Conservation (phyloP, 2,888 invertebrate species). For the Heteromurus nitidus region DNA sequence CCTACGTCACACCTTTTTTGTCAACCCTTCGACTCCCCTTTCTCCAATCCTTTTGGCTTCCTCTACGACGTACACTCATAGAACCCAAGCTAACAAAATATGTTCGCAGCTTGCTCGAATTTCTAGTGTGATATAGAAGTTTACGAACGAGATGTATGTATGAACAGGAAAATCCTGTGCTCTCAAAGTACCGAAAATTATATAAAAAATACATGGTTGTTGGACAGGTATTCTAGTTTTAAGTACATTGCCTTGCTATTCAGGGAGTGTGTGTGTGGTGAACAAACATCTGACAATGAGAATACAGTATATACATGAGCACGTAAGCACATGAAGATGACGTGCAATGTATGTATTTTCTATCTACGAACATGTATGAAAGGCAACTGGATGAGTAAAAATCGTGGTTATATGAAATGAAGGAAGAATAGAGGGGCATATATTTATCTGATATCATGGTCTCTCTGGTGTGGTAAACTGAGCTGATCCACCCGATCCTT, state of each 20-base stretch:
- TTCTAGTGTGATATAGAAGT: too few relatives aligned
- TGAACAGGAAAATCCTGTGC: not conserved
- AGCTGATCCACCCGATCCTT: conserved; percentile 50
- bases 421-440: too few relatives aligned
- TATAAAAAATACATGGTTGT: conserved; percentile 30
- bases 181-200: not conserved
- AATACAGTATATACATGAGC: conserved; percentile 8
- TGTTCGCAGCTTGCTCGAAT: too few relatives aligned
- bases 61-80: too few relatives aligned
- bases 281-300: conserved; percentile 48
- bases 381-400: conserved; percentile 23
- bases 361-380: too few relatives aligned
- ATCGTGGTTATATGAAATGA: not conserved
- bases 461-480: conserved; percentile 11
- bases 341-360: too few relatives aligned
- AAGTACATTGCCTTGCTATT: conserved; percentile 41
- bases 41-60: too few relatives aligned
- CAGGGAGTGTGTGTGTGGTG: not conserved
- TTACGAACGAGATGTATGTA: not conserved
- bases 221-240: conserved; percentile 52
- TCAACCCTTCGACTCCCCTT: too few relatives aligned
- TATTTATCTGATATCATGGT: conserved; percentile 22
- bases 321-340: conserved; percentile 3
- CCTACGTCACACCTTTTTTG: too few relatives aligned
- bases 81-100: too few relatives aligned